Percentiles rank a stretch among this genome's conserved stretches.
These are phyloP conservation scores for Anolis sagrei DNA, from an alignment of 2,113 vertebrate species.

Conservation along the genomic window DNA sequence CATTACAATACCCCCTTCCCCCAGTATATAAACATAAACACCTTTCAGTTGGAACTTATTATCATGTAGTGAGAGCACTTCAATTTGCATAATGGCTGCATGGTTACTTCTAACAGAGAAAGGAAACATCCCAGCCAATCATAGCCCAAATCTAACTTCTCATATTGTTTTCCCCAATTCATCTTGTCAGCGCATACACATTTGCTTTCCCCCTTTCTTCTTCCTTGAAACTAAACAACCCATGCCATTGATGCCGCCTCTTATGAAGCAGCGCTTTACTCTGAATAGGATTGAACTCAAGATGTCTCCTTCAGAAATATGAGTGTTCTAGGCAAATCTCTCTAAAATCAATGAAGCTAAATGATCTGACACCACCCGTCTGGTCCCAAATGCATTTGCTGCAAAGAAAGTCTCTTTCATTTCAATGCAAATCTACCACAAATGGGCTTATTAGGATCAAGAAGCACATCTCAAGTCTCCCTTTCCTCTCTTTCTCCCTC, in stretches of 20 bases:
- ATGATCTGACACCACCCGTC: background rate
- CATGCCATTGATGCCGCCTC: background rate
- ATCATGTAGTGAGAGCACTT: conserved; percentile 9
- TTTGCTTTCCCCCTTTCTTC: conserved; percentile 7
- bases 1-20: conserved; percentile 18
- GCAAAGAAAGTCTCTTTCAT: background rate
- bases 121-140: conserved; percentile 22
- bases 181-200: background rate
- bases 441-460: background rate
- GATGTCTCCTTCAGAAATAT: background rate
- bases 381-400: background rate
- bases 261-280: background rate
- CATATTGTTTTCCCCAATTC: background rate
- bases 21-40: background rate
- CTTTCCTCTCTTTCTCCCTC: background rate
- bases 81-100: conserved; percentile 18
- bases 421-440: background rate
- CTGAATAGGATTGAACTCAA: background rate
- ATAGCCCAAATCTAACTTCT: background rate
- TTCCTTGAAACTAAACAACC: background rate
- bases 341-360: conserved; percentile 6
- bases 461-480: background rate
- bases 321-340: background rate
- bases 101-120: conserved; percentile 4
- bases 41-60: conserved; percentile 16